phyloP scores from a whole-genome alignment of 2,888 invertebrate species.

The Argyresthia goedartella region DNA sequence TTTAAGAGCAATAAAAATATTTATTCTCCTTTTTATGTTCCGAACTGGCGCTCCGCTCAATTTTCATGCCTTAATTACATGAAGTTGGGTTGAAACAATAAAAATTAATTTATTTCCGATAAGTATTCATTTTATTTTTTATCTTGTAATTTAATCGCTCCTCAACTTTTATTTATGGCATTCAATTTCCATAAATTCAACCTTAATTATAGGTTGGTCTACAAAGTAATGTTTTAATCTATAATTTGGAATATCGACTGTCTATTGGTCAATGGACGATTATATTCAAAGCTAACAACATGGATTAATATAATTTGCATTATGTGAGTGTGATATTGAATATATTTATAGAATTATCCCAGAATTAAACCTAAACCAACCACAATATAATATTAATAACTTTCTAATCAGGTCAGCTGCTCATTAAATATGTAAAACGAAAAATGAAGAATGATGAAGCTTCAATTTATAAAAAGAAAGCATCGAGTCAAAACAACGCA shows the following conservation, averaged over 20 bases:
- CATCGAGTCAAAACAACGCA: too few relatives aligned
- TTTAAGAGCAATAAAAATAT: background rate
- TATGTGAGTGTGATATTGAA: too few relatives aligned
- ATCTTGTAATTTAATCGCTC: slow-evolving; percentile 28
- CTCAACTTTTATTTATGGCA: slow-evolving; percentile 34
- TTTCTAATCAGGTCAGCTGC: too few relatives aligned
- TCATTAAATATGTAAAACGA: too few relatives aligned
- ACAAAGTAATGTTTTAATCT: slow-evolving; percentile 13
- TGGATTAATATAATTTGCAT: too few relatives aligned
- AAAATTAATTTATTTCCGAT: slow-evolving; percentile 29
- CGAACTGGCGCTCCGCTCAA: background rate
- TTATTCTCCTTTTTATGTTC: background rate
- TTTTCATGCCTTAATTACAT: slow-evolving; percentile 42
- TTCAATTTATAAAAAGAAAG: too few relatives aligned
- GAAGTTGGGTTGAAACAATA: slow-evolving; percentile 31
- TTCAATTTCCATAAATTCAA: slow-evolving; percentile 38
- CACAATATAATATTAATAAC: too few relatives aligned
- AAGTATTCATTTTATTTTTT: slow-evolving; percentile 20
- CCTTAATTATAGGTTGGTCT: slow-evolving; percentile 37
- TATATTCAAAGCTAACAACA: background rate
- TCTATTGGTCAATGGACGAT: background rate
- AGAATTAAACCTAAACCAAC: too few relatives aligned
- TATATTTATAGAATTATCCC: too few relatives aligned
- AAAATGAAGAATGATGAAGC: too few relatives aligned
- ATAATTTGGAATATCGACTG: background rate